Evolutionary conservation across 2,113 vertebrate species (phyloP).

Genomic region (Propithecus coquereli): DNA sequence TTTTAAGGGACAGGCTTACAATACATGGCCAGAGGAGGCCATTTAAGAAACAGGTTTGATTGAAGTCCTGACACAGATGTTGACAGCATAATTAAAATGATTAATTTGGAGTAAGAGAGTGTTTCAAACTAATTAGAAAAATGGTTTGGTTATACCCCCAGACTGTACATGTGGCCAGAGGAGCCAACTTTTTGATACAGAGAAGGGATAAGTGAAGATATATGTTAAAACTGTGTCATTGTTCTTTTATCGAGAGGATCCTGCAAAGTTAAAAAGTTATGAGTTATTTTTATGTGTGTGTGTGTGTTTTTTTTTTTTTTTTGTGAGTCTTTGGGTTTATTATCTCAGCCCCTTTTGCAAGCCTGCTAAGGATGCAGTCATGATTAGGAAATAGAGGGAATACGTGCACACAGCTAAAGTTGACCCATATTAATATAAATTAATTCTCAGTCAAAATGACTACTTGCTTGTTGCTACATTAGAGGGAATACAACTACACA

Average conservation of each 20-base stretch:
- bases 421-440: neutral
- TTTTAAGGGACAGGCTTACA: constrained; percentile 58
- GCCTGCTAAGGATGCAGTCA: neutral
- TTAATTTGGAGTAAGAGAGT: constrained; percentile 77
- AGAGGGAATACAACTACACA: neutral
- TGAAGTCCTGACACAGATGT: constrained; percentile 77
- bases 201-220: neutral
- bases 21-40: constrained; percentile 65
- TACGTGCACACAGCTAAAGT: neutral
- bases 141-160: constrained; percentile 49
- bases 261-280: neutral
- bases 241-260: neutral
- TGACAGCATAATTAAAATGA: constrained; percentile 84
- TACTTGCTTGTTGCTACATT: neutral
- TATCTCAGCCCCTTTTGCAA: neutral
- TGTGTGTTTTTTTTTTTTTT: neutral
- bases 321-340: neutral
- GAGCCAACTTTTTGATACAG: constrained; percentile 21
- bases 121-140: constrained; percentile 78
- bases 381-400: neutral
- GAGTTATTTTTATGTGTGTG: neutral
- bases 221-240: neutral
- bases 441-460: neutral
- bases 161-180: constrained; percentile 48
- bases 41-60: constrained; percentile 76